phyloP scores from a whole-genome alignment of 2,113 vertebrate species.

The Sisor rabdophorus region DNA sequence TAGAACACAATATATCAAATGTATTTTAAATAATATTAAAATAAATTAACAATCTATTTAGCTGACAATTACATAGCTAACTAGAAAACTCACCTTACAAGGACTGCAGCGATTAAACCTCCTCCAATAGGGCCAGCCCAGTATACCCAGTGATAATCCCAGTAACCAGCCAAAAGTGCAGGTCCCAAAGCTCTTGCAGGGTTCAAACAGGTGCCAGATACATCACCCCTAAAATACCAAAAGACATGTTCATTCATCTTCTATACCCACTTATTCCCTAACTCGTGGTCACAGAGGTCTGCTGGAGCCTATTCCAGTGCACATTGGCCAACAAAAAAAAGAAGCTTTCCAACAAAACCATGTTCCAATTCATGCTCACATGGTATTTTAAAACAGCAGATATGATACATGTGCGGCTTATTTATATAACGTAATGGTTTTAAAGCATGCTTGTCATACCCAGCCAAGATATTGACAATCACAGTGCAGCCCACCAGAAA shows the following conservation, averaged over 20 bases:
- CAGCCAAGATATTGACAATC: constrained; percentile 66
- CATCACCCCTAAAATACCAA: constrained; percentile 59
- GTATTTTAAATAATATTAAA: not conserved
- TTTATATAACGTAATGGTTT: not conserved
- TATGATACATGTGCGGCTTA: not conserved
- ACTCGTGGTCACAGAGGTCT: too few relatives aligned
- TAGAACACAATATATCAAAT: not conserved
- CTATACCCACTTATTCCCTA: too few relatives aligned
- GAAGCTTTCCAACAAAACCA: not conserved
- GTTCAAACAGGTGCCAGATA: constrained; percentile 74
- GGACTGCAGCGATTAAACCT: constrained; percentile 59
- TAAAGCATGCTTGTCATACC: constrained; percentile 54
- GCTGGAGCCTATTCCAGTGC: too few relatives aligned
- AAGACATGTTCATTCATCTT: too few relatives aligned
- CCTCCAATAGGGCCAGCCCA: constrained; percentile 70
- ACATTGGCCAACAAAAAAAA: not conserved
- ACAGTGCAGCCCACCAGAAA: constrained; percentile 69
- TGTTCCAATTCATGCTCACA: too few relatives aligned
- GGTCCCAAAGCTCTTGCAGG: constrained; percentile 73
- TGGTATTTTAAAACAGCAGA: not conserved
- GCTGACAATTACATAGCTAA: not conserved
- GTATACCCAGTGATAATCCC: constrained; percentile 76
- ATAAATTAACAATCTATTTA: not conserved
- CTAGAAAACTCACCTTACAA: constrained; percentile 46
- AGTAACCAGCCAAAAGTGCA: constrained; percentile 67